Evolutionary conservation across 2,888 invertebrate genomes (phyloP).

Genomic region (Tinea trinotella): DNA sequence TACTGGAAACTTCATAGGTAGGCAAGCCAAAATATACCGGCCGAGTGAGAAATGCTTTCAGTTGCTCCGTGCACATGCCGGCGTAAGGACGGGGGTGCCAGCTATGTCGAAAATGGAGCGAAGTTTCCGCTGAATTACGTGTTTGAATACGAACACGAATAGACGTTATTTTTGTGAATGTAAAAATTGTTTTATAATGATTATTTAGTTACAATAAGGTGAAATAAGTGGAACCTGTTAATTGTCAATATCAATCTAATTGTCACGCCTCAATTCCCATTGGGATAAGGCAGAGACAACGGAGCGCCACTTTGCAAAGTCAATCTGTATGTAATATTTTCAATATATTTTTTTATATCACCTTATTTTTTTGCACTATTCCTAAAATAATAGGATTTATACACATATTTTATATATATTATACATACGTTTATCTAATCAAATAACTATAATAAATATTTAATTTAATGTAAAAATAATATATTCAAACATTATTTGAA

Average conservation of each 20-base stretch:
- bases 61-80: conserved; percentile 58
- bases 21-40: conserved; percentile 55
- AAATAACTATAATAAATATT: no score
- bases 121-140: conserved; percentile 58
- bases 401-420: no score
- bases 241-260: not conserved
- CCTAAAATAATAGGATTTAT: no score
- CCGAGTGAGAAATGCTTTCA: conserved; percentile 51
- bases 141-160: conserved; percentile 30
- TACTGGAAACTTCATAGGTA: conserved; percentile 58
- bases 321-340: conserved; percentile 1
- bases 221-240: not conserved
- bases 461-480: no score
- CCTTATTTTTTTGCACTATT: not conserved
- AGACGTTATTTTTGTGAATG: not conserved
- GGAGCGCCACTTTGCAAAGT: no score
- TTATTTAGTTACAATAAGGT: not conserved
- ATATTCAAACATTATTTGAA: no score
- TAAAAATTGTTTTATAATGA: not conserved
- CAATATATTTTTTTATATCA: not conserved
- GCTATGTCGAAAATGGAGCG: conserved; percentile 44
- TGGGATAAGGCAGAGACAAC: no score
- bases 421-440: no score
- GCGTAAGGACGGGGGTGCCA: conserved; percentile 43
- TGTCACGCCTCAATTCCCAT: no score